Evolutionary conservation across 2,113 vertebrate genomes (phyloP).

Genomic region (Corydoras sp.): DNA sequence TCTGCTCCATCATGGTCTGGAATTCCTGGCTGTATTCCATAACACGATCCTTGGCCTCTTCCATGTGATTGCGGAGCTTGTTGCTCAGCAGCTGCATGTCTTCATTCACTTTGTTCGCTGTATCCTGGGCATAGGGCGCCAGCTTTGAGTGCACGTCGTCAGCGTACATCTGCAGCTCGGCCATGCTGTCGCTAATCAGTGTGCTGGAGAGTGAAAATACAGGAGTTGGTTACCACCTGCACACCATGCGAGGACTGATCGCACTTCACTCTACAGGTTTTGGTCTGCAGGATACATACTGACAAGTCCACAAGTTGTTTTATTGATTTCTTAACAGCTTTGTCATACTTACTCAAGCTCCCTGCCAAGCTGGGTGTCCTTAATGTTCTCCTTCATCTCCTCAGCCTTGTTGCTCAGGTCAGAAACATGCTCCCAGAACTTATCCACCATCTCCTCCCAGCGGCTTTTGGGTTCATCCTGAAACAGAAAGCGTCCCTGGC

Average conservation of each 20-base stretch:
- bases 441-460: slow-evolving; percentile 57
- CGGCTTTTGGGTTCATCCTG: slow-evolving; percentile 20
- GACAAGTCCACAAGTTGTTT: background rate
- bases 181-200: slow-evolving; percentile 56
- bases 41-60: slow-evolving; percentile 48
- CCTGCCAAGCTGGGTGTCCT: slow-evolving; percentile 52
- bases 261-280: too few relatives aligned
- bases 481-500: slow-evolving; percentile 47
- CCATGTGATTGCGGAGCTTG: slow-evolving; percentile 56
- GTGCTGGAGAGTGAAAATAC: background rate
- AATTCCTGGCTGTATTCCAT: slow-evolving; percentile 59
- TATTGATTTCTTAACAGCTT: background rate
- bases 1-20: slow-evolving; percentile 63
- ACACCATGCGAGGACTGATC: too few relatives aligned
- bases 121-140: slow-evolving; percentile 55
- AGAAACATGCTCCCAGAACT: slow-evolving; percentile 53
- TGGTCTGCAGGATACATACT: background rate
- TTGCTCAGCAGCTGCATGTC: slow-evolving; percentile 54
- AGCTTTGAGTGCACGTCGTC: slow-evolving; percentile 58
- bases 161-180: slow-evolving; percentile 57
- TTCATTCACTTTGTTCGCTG: slow-evolving; percentile 28
- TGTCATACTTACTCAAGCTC: slow-evolving; percentile 67
- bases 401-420: slow-evolving; percentile 50
- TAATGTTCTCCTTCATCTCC: slow-evolving; percentile 43
- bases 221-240: background rate